phyloP scores from a whole-genome alignment of 2,797 vertebrate species.

The Tarsius wallacei region DNA sequence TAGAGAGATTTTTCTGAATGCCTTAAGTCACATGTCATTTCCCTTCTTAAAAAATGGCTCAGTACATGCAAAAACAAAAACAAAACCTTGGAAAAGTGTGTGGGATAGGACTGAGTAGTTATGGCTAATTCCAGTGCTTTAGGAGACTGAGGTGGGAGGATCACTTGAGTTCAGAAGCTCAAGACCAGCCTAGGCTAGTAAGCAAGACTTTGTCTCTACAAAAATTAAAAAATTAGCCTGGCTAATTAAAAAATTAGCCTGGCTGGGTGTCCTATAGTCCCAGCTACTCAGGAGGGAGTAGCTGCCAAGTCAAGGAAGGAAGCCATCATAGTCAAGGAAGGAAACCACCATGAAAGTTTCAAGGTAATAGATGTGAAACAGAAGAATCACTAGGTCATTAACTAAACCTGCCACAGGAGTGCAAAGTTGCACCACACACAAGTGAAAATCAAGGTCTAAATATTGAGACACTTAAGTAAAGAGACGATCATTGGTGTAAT shows the following conservation, averaged over 20 bases:
- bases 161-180: too few species aligned
- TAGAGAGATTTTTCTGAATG: neutral
- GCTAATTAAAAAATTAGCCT: too few species aligned
- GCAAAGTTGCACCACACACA: neutral
- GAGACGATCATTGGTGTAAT: neutral
- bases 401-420: neutral
- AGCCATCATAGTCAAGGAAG: neutral
- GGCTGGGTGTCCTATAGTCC: too few species aligned
- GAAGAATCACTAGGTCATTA: neutral
- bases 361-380: neutral
- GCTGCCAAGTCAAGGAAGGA: neutral
- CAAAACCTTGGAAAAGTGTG: neutral
- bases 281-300: neutral
- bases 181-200: too few species aligned
- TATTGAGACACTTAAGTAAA: neutral
- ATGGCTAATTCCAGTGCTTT: too few species aligned
- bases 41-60: neutral
- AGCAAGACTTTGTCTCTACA: too few species aligned
- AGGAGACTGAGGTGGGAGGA: too few species aligned
- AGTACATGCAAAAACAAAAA: neutral
- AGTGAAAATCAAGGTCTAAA: neutral
- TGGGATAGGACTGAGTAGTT: neutral
- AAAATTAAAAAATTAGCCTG: too few species aligned
- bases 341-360: neutral
- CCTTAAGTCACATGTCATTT: neutral